These are phyloP conservation scores for Protonemura montana DNA, from an alignment of 2,888 invertebrate genomes.

Conservation along the genomic window DNA sequence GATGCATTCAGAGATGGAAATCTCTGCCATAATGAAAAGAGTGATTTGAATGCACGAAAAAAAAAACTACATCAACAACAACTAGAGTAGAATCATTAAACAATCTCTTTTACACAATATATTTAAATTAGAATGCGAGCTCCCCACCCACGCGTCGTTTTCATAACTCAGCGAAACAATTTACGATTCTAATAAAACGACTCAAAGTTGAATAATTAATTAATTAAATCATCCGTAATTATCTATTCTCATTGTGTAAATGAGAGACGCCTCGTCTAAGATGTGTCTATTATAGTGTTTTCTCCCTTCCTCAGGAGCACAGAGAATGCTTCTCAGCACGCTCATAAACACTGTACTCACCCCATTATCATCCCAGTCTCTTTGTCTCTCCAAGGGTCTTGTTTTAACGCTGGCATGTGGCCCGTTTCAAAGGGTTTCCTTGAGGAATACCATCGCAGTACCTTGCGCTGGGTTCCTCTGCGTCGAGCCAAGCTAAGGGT, in stretches of 20 bases:
- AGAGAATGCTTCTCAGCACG: background rate
- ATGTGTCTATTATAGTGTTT: constrained; percentile 33
- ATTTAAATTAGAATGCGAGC: too few relatives aligned
- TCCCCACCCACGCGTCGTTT: background rate
- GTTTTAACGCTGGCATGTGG: constrained; percentile 25
- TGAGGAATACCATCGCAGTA: constrained; percentile 28
- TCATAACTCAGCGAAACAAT: background rate
- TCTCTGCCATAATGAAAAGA: background rate
- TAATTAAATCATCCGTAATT: background rate
- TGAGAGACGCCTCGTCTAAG: constrained; percentile 7
- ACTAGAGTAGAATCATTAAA: background rate
- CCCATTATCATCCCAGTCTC: constrained; percentile 28
- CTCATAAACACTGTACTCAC: constrained; percentile 21
- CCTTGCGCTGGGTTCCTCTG: background rate
- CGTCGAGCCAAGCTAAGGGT: background rate
- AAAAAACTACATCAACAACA: background rate
- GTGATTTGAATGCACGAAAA: constrained; percentile 1
- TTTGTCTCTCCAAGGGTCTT: constrained; percentile 16
- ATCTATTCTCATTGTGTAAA: background rate
- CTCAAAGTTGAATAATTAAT: background rate
- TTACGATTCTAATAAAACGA: background rate
- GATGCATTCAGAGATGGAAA: background rate
- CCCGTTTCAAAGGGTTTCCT: constrained; percentile 35
- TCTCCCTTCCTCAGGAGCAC: constrained; percentile 27
- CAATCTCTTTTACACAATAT: too few relatives aligned